These are phyloP conservation scores for Aphis craccivora DNA, from an alignment of 1,140 invertebrate genomes.

Conservation along the genomic window DNA sequence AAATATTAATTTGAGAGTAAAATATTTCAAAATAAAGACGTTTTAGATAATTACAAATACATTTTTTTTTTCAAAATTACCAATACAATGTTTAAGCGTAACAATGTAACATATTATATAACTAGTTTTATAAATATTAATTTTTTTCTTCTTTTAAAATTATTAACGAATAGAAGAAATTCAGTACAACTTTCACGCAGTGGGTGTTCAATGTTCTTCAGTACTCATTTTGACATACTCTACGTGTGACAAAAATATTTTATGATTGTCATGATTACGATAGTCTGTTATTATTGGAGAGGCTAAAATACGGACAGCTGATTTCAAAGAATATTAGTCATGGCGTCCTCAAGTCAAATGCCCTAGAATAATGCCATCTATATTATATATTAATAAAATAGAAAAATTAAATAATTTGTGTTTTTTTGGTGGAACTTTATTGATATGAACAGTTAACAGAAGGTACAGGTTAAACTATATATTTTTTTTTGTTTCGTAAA, in stretches of 20 bases:
- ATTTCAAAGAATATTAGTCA: background rate
- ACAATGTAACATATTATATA: conserved; percentile 7
- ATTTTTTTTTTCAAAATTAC: background rate
- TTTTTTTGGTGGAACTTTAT: background rate
- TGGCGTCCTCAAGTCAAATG: background rate
- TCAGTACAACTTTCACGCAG: conserved; percentile 36
- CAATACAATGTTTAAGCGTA: background rate
- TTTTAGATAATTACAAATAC: background rate
- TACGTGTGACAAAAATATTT: conserved; percentile 15
- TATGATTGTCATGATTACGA: conserved; percentile 29
- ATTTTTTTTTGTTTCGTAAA: background rate
- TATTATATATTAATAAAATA: background rate
- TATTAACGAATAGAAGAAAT: conserved; percentile 36
- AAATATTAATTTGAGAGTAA: background rate
- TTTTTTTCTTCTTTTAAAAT: background rate
- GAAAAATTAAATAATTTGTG: background rate
- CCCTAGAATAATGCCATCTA: background rate
- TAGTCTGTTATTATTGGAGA: background rate
- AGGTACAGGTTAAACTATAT: background rate
- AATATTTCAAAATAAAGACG: background rate
- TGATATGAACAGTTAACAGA: background rate
- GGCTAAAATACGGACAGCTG: background rate
- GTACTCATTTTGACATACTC: background rate
- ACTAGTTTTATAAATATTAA: background rate
- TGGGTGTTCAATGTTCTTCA: conserved; percentile 26